Evolutionary conservation across 2,888 invertebrate species (phyloP).

Genomic region (Beris morrisii): DNA sequence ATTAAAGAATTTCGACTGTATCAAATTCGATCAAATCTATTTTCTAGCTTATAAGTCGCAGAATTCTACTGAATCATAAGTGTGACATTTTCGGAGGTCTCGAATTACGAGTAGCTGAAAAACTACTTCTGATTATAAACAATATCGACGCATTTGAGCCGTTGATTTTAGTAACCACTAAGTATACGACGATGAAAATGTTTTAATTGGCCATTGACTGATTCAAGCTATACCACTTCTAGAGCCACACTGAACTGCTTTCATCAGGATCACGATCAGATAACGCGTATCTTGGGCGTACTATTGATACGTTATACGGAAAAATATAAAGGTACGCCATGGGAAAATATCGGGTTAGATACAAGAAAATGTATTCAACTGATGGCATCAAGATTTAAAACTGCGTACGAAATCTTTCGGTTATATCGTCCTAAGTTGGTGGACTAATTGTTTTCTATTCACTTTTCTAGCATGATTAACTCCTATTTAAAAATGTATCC

Average conservation of each 20-base stretch:
- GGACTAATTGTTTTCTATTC: neutral
- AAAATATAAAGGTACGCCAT: neutral
- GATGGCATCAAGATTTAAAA: conserved; percentile 29
- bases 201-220: neutral
- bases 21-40: too few relatives aligned
- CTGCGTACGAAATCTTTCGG: conserved; percentile 19
- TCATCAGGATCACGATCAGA: conserved; percentile 33
- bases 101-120: conserved; percentile 31
- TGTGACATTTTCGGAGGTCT: conserved; percentile 23
- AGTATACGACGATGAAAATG: conserved; percentile 12
- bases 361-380: conserved; percentile 27
- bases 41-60: conserved; percentile 21
- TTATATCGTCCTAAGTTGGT: neutral
- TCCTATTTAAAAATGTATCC: conserved; percentile 18
- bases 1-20: too few relatives aligned
- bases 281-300: conserved; percentile 17
- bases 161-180: conserved; percentile 21
- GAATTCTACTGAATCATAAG: conserved; percentile 24
- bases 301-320: conserved; percentile 29
- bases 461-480: conserved; percentile 20
- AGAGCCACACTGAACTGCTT: conserved; percentile 25
- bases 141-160: conserved; percentile 31
- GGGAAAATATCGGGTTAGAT: conserved; percentile 29
- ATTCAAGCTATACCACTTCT: neutral
- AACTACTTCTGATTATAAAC: conserved; percentile 15